These are phyloP conservation scores for Blera fallax DNA, from an alignment of 2,888 invertebrate species.

Conservation along the genomic window DNA sequence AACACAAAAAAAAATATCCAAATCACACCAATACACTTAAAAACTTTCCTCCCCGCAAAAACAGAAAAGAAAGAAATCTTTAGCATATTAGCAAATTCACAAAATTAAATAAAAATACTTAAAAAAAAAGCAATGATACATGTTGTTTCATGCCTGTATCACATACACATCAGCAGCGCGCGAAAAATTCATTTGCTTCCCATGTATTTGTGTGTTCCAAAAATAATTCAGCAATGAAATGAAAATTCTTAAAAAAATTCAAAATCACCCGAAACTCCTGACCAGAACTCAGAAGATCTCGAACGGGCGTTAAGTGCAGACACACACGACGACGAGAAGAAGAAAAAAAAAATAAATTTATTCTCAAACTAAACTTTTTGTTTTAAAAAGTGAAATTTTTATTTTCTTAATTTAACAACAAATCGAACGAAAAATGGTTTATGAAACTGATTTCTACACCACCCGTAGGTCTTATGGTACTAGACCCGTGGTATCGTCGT, in stretches of 20 bases:
- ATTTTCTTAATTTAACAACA: conserved; percentile 56
- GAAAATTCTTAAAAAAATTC: conserved; percentile 75
- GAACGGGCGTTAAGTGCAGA: conserved; percentile 81
- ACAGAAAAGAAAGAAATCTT: conserved; percentile 2
- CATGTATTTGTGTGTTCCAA: conserved; percentile 77
- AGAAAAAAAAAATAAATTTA: conserved; percentile 74
- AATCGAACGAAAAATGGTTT: conserved; percentile 88
- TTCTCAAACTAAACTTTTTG: conserved; percentile 54
- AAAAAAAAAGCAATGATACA: conserved; percentile 6
- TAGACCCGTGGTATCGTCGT: conserved; percentile 87
- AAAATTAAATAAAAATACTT: conserved; percentile 30
- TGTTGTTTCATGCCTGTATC: conserved; percentile 1
- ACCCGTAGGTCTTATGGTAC: conserved; percentile 91
- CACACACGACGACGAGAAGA: conserved; percentile 76
- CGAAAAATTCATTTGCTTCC: conserved; percentile 37
- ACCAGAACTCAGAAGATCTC: conserved; percentile 80
- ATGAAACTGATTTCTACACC: conserved; percentile 96
- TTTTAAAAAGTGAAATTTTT: conserved; percentile 64
- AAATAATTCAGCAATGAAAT: conserved; percentile 80
- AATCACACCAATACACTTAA: conserved; percentile 27
- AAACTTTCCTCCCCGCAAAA: background rate
- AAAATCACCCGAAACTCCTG: conserved; percentile 77
- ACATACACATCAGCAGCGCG: conserved; percentile 23
- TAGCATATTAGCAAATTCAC: conserved; percentile 50
- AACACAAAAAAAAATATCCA: background rate